Conservation (phyloP, 2,113 vertebrate species). For the Fulica atra region DNA sequence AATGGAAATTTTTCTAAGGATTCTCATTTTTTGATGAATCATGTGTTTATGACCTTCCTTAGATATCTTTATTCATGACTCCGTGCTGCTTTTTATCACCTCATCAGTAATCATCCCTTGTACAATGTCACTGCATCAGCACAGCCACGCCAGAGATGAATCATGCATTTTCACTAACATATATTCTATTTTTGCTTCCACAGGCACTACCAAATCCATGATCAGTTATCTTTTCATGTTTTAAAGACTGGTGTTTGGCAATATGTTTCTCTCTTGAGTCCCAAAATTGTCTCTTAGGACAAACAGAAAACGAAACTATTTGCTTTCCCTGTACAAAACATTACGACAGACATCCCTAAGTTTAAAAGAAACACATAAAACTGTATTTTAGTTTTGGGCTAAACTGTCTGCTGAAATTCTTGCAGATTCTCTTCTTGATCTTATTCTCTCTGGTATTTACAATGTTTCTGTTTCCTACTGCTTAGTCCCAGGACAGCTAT, state of each 20-base stretch:
- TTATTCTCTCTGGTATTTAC: conserved; percentile 7
- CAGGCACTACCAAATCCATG: neutral
- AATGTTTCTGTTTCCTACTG: neutral
- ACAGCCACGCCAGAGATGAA: neutral
- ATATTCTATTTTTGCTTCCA: neutral
- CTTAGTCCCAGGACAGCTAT: neutral
- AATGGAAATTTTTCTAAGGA: neutral
- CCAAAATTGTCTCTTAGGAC: neutral
- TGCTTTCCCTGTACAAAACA: neutral
- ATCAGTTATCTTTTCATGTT: neutral
- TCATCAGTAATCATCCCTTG: conserved; percentile 14
- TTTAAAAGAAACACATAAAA: neutral
- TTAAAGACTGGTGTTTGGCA: neutral
- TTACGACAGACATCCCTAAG: neutral
- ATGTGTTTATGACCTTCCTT: conserved; percentile 6
- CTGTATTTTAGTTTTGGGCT: neutral
- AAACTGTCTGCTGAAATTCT: neutral
- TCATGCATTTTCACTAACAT: neutral
- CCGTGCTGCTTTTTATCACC: conserved; percentile 12
- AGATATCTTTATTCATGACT: conserved; percentile 7
- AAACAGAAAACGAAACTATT: neutral
- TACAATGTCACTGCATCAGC: neutral
- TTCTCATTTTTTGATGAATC: conserved; percentile 20
- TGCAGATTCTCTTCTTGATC: conserved; percentile 6
- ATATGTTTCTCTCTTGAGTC: neutral